Conservation (phyloP, 2,113 vertebrate species). For the Hystrix brachyura region DNA sequence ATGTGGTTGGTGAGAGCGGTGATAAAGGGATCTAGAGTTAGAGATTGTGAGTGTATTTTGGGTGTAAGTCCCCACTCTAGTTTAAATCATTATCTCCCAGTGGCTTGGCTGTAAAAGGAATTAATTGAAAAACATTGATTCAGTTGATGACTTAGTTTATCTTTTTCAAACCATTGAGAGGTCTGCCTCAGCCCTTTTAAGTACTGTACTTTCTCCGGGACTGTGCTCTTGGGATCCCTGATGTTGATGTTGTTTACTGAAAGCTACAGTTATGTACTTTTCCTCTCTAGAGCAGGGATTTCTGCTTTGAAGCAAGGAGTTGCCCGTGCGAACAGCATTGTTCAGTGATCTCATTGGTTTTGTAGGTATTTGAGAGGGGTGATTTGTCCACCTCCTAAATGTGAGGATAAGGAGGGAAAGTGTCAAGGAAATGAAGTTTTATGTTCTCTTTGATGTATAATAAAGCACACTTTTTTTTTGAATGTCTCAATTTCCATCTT, state of each 20-base stretch:
- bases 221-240: neutral
- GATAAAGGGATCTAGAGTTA: neutral
- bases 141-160: neutral
- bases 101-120: neutral
- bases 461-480: conserved; percentile 2
- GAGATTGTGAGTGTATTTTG: neutral
- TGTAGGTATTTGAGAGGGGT: neutral
- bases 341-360: neutral
- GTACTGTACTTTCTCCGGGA: neutral
- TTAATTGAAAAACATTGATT: neutral
- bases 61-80: neutral
- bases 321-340: neutral
- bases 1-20: neutral
- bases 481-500: neutral
- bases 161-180: neutral
- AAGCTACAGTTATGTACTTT: conserved; percentile 6
- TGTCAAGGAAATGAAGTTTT: neutral
- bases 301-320: neutral
- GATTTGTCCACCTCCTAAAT: neutral
- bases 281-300: neutral
- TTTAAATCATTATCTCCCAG: conserved; percentile 4
- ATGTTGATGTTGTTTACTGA: conserved; percentile 4
- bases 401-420: neutral
- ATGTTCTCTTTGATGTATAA: neutral
- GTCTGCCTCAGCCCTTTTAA: neutral